Evolutionary conservation across 2,797 vertebrate species (phyloP), one percentile per base, ranked within the genome.

Genomic region (Moxostoma hubbsi): DNA sequence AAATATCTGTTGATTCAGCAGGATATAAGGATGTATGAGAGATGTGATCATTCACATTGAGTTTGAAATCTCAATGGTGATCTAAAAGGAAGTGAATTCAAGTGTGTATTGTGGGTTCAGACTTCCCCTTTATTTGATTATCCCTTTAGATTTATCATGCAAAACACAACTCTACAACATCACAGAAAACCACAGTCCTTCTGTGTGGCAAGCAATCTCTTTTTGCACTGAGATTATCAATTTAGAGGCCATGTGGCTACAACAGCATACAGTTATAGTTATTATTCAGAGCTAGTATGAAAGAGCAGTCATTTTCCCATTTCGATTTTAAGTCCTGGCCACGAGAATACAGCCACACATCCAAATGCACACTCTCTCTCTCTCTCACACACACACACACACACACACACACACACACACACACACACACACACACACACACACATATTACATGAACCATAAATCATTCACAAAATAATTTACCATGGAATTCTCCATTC

Each of bases 61-160:
- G 36, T 9, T 7, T 78, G 54, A 51, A 36, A 36, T 36, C 36
- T 69, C 13, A 15, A 24, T 5, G 36, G 43, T n/a, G 11, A 78
- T 64, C 50, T 63, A 64, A 55, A 49, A 71, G 77, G 77, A 79
- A 72, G 51, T 36, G 15, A 54, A 13, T 61, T 62, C 46, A 12
- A 64, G 6, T 64, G 43, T 2, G 43, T 15, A 53, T 49, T 62
- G 46, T 61, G 7, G 36, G 36, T 65, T 72, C 45, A 46, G 13
- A 72, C 45, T 55, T 79, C 50, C 36, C 12, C 16, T 7, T 54
- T 11, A 36, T 12, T 15, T 10, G 66, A 53, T 69, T 77, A 18
- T 58, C 66, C 24, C 5, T 77, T 69, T 46, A 69, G 65, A 69
- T 53, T 53, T 12, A 53, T 69, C 55, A 77, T 77, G 75, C 66